Percentiles rank a stretch among this genome's conserved stretches.
Evolutionary conservation across 2,797 vertebrate genomes (phyloP).

Genomic region (Enteromius treurensis): DNA sequence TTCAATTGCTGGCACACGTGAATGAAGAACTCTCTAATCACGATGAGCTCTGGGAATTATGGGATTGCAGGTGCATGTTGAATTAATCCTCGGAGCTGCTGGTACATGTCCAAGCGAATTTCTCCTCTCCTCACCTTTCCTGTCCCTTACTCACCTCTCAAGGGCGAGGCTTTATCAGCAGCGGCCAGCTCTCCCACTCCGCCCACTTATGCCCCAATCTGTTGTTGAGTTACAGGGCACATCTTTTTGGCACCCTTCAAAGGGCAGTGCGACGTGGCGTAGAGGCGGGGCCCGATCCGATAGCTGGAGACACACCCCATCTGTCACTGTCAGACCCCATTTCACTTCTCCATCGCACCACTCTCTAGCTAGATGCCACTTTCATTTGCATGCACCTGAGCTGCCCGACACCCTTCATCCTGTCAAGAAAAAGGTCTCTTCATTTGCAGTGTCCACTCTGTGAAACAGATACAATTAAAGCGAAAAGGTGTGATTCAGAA

Average conservation of each 20-base stretch:
- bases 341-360: conserved; percentile 52
- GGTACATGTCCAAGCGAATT: conserved; percentile 34
- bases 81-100: conserved; percentile 57
- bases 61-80: conserved; percentile 46
- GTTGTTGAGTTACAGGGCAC: conserved; percentile 71
- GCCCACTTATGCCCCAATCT: conserved; percentile 60
- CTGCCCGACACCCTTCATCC: conserved; percentile 28
- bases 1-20: conserved; percentile 9
- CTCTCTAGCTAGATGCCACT: conserved; percentile 31
- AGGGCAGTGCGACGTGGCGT: conserved; percentile 69
- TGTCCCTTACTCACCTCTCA: conserved; percentile 72
- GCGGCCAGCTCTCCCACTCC: conserved; percentile 63
- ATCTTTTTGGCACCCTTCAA: conserved; percentile 68
- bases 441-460: not conserved
- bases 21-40: conserved; percentile 17
- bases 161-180: conserved; percentile 75
- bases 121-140: conserved; percentile 47
- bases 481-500: not conserved
- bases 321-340: conserved; percentile 73
- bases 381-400: conserved; percentile 33
- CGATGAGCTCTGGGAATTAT: conserved; percentile 16
- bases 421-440: conserved; percentile 22
- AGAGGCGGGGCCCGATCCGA: conserved; percentile 65
- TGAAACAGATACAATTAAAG: conserved; percentile 2
- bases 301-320: conserved; percentile 72